Conservation (phyloP, 2,113 vertebrate genomes). For the Vombatus ursinus region DNA sequence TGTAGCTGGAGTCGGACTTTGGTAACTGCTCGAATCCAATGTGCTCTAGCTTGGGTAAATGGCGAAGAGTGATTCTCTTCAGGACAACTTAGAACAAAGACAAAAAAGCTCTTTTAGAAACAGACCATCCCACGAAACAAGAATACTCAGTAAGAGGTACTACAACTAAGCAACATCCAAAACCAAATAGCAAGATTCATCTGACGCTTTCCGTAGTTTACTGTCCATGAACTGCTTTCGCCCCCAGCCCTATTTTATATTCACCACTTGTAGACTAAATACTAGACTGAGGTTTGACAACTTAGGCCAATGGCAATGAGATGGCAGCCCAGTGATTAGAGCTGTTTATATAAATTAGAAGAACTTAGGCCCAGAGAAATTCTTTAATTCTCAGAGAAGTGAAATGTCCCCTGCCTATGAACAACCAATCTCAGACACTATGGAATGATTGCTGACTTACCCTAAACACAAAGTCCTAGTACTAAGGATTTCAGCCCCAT, state of each 20-base stretch:
- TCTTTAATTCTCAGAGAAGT: conserved; percentile 6
- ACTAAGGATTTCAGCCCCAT: neutral
- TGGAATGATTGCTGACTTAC: conserved; percentile 27
- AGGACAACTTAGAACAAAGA: conserved; percentile 75
- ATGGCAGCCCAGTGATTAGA: neutral
- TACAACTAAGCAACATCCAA: conserved; percentile 39
- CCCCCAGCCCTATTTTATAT: neutral
- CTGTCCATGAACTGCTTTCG: neutral
- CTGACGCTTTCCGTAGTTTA: neutral
- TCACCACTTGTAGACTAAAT: neutral
- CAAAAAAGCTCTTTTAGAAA: conserved; percentile 66
- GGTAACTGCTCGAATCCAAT: conserved; percentile 95
- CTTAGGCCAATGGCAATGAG: neutral
- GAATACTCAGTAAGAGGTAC: conserved; percentile 37
- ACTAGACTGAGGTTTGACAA: neutral
- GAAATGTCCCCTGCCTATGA: neutral
- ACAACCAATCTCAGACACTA: conserved; percentile 28
- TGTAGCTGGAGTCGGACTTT: conserved; percentile 95
- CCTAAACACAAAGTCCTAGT: neutral
- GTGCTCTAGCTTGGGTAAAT: conserved; percentile 90
- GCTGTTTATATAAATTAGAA: neutral
- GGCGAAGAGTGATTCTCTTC: conserved; percentile 84
- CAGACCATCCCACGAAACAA: conserved; percentile 18
- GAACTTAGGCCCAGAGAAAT: neutral
- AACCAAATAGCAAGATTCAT: conserved; percentile 42